Evolutionary conservation across 2,888 invertebrate genomes (phyloP).

Genomic region (Chymomyza amoena): DNA sequence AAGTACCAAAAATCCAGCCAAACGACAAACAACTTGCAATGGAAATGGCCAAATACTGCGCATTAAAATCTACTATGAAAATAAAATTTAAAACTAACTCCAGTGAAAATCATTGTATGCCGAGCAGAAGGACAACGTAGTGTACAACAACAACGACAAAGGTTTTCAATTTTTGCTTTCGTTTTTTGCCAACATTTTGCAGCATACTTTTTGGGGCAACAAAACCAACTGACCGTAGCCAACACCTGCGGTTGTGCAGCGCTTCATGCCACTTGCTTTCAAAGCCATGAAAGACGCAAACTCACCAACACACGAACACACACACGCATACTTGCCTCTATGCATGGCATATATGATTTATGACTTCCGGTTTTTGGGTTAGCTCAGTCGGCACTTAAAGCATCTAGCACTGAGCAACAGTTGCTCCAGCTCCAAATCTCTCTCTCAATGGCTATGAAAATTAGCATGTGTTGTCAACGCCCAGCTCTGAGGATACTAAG

Average conservation of each 20-base stretch:
- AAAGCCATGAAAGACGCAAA: not conserved
- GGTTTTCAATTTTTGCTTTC: not conserved
- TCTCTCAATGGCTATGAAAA: conserved; percentile 15
- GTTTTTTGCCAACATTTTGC: conserved; percentile 33
- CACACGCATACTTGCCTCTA: conserved; percentile 13
- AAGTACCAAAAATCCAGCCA: not conserved
- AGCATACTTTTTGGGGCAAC: conserved; percentile 25
- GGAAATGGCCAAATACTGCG: conserved; percentile 50
- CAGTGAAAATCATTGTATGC: conserved; percentile 32
- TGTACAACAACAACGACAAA: not conserved
- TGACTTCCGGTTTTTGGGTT: conserved; percentile 65
- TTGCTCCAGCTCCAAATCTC: not conserved
- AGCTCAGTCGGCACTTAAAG: conserved; percentile 4
- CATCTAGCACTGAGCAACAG: not conserved
- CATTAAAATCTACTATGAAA: conserved; percentile 51
- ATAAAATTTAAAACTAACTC: conserved; percentile 63
- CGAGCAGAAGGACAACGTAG: not conserved
- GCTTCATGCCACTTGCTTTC: conserved; percentile 33
- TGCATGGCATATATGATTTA: conserved; percentile 66
- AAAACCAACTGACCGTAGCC: conserved; percentile 23
- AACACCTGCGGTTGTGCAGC: conserved; percentile 57
- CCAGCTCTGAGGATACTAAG: not conserved
- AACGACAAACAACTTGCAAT: not conserved
- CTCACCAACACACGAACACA: not conserved
- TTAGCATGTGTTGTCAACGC: conserved; percentile 24